These are phyloP conservation scores for Eupleurogrammus muticus DNA, from an alignment of 2,797 vertebrate genomes.

Conservation along the genomic window DNA sequence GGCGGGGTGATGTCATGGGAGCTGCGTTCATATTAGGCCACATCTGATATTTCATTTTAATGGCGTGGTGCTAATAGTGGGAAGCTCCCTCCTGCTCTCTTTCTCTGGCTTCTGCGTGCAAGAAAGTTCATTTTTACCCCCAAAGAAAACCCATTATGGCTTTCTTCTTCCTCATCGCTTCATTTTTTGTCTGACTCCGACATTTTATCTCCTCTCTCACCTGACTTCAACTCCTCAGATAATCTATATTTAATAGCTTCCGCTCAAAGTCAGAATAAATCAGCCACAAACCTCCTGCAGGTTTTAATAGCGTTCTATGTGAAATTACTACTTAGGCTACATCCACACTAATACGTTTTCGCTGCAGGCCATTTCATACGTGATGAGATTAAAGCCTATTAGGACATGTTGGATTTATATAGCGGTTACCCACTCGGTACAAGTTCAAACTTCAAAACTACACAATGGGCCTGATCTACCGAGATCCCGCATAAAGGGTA, in stretches of 20 bases:
- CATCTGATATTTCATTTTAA: constrained; percentile 77
- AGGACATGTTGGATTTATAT: constrained; percentile 13
- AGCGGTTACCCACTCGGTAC: neutral
- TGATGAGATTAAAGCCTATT: constrained; percentile 42
- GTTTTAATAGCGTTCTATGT: constrained; percentile 49
- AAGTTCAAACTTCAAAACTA: neutral
- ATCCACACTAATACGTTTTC: too few species aligned
- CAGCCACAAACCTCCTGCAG: constrained; percentile 43
- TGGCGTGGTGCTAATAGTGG: constrained; percentile 61
- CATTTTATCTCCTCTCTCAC: constrained; percentile 18
- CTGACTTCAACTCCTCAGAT: constrained; percentile 42
- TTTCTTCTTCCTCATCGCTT: constrained; percentile 28
- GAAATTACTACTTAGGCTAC: constrained; percentile 41
- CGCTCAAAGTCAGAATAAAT: constrained; percentile 45
- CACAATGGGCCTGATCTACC: neutral
- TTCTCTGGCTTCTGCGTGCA: neutral
- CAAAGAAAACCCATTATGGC: constrained; percentile 17
- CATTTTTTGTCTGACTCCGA: constrained; percentile 11
- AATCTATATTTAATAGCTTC: constrained; percentile 57
- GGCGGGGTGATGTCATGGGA: constrained; percentile 77
- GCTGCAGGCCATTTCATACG: constrained; percentile 37
- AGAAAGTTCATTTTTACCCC: constrained; percentile 6
- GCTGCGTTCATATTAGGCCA: constrained; percentile 52
- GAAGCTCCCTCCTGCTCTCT: neutral
- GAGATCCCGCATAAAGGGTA: too few species aligned